Base-by-base conservation (phyloP, 2,797 vertebrate species). In the Pipistrellus pygmaeus region DNA sequence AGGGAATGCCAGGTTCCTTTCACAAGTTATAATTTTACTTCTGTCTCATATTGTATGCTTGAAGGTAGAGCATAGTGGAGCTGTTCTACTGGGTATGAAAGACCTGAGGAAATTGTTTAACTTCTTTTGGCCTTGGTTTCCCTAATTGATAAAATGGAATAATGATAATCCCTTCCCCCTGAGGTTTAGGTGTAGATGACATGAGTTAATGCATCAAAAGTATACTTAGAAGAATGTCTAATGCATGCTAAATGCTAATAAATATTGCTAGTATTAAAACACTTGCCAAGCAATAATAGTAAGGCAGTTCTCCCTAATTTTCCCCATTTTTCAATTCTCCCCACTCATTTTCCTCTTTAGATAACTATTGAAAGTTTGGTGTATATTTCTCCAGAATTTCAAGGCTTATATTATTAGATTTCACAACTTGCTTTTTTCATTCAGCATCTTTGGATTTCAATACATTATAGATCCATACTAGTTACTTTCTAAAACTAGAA, bases 401-500 rank as follows among this genome's bases (percentile, higher is more conserved):
- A 83, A 86, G 80, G 64, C 27, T 92, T 91, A 11, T 85, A 41
- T 82, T 81, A 44, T 14, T 80, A 35, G 64, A 78, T 91, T 94
- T 95, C 82, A 21, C 12, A 73, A 51, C 14, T 68, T 77, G 44
- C 13, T 84, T 51, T 48, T 68, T 88, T 66, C 30, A 11, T 13
- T 88, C 66, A 60, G 23, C 23, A 25, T 88, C 80, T 95, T 91
- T 78, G 13, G 23, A 68, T 68, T 82, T 91, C 18, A 83, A 73
- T 32, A 60, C 32, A 51, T 83, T 72, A 85, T 80, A 53, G 66
- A 75, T 64, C 53, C 84, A 92, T 38, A 92, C 27, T 85, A 75
- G 46, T 30, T 57, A n/a, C 69, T 88, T 95, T 88, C 35, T 94
- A 62, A 95, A 75, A 75, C 53, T 57, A 73, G 38, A 57, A 77